phyloP scores from a whole-genome alignment of 2,113 vertebrate genomes.

The Gasterosteus aculeatus region DNA sequence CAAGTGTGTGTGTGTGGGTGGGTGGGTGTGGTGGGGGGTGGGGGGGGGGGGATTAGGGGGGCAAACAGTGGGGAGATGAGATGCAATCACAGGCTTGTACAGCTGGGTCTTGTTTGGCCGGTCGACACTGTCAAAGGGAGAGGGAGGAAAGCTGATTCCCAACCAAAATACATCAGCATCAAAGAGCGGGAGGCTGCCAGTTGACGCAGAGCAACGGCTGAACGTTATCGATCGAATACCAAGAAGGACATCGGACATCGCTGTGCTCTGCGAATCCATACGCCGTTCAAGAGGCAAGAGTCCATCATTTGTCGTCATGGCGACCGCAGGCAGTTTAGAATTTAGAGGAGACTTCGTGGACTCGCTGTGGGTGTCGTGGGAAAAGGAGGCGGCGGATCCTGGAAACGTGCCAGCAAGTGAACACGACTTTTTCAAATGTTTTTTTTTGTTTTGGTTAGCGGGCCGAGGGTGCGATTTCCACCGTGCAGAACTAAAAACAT shows the following conservation, averaged over 20 bases:
- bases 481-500: no score
- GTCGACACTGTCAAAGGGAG: conserved; percentile 30
- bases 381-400: background rate
- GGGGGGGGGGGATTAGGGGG: conserved; percentile 34
- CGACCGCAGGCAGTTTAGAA: background rate
- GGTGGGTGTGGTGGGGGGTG: no score
- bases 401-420: background rate
- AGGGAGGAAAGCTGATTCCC: conserved; percentile 65
- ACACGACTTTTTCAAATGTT: background rate
- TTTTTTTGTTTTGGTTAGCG: background rate
- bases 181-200: conserved; percentile 46
- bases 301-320: background rate
- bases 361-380: background rate
- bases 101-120: conserved; percentile 75
- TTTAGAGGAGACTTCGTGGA: background rate
- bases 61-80: conserved; percentile 64
- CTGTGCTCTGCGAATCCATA: background rate
- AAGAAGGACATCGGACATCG: background rate
- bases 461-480: background rate
- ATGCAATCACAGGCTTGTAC: conserved; percentile 71
- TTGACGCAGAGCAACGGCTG: background rate
- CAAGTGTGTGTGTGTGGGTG: conserved; percentile 13
- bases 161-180: conserved; percentile 73
- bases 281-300: background rate
- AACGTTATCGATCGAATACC: conserved; percentile 4